A percentile compares a stretch with the other conserved stretches of the same genome.
These are phyloP conservation scores for Clinocottus analis DNA, from an alignment of 2,113 vertebrate species.

Conservation along the genomic window DNA sequence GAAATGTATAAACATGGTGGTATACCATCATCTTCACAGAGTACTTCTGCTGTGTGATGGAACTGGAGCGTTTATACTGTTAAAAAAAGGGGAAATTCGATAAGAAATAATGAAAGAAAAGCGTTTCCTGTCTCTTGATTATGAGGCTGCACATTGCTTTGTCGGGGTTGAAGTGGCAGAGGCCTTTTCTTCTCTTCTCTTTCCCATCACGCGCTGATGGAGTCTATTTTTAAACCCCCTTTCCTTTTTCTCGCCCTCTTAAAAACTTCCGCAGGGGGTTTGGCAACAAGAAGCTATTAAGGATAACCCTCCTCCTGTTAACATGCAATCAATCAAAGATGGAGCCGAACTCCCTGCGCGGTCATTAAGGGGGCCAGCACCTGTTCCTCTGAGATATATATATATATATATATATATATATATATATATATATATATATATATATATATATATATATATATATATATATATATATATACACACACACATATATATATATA, in stretches of 20 bases:
- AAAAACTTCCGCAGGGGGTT: constrained; percentile 73
- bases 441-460: not conserved
- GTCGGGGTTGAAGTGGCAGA: constrained; percentile 77
- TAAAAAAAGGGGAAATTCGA: constrained; percentile 71
- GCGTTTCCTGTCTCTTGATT: constrained; percentile 77
- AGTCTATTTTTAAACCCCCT: constrained; percentile 76
- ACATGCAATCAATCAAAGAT: constrained; percentile 77
- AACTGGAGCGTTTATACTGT: constrained; percentile 59
- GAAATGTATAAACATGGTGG: too few species aligned
- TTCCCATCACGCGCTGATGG: constrained; percentile 74
- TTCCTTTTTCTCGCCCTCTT: constrained; percentile 54
- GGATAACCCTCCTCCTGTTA: constrained; percentile 72
- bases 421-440: not conserved
- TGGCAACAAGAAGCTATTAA: constrained; percentile 74
- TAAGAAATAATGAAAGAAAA: constrained; percentile 40
- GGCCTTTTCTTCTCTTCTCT: constrained; percentile 26
- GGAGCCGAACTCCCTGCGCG: constrained; percentile 68
- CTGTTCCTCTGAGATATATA: constrained; percentile 65
- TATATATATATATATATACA: too few species aligned
- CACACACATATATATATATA: too few species aligned
- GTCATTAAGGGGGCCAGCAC: constrained; percentile 70
- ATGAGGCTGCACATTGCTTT: constrained; percentile 79
- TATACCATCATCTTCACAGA: too few species aligned
- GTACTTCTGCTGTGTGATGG: constrained; percentile 28
- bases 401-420: not conserved